These are phyloP conservation scores for Larimichthys polyactis DNA, from an alignment of 2,113 vertebrate species.

Conservation along the genomic window DNA sequence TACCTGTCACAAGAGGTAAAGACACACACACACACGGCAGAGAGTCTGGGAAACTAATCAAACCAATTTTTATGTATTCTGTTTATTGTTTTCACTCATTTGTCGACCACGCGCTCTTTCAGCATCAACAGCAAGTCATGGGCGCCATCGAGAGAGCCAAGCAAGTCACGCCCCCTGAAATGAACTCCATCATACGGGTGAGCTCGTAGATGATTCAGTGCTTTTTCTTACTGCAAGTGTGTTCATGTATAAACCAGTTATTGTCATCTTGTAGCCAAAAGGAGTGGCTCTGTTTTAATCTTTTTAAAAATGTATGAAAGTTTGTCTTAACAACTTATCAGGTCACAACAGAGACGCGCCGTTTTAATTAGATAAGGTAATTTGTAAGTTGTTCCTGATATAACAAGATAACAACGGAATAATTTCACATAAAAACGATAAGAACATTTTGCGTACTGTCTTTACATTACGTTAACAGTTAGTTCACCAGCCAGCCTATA, in stretches of 20 bases:
- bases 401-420: background rate
- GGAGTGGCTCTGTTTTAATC: background rate
- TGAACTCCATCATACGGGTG: constrained; percentile 99
- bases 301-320: no score
- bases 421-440: no score
- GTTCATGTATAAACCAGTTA: background rate
- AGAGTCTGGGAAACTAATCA: background rate
- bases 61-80: background rate
- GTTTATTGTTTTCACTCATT: background rate
- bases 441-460: no score
- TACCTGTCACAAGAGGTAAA: constrained; percentile 98
- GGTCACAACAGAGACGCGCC: no score
- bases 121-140: constrained; percentile 99
- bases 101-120: constrained; percentile 19
- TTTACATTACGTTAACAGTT: no score
- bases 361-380: background rate
- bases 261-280: background rate
- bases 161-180: constrained; percentile 96
- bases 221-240: background rate
- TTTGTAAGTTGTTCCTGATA: background rate
- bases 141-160: constrained; percentile 97
- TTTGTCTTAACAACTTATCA: no score
- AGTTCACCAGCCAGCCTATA: no score
- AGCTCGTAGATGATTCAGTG: background rate
- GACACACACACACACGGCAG: background rate